A percentile compares a stretch with the other conserved stretches of the same genome.
phyloP scores from a whole-genome alignment of 2,113 vertebrate species.

The Odobenus rosmarus region DNA sequence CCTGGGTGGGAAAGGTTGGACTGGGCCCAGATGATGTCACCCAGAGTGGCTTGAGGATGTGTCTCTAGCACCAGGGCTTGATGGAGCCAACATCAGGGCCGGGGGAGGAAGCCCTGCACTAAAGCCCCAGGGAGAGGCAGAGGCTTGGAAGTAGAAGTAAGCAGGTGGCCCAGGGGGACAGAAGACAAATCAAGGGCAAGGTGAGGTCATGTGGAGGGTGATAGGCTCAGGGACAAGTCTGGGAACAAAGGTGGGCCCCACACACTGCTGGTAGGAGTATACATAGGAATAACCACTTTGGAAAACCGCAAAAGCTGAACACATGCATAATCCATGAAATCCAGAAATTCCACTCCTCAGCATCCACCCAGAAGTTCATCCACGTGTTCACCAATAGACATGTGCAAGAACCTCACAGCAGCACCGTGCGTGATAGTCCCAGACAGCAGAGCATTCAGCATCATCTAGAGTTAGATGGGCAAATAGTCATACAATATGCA shows the following conservation, averaged over 20 bases:
- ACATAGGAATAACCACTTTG: not conserved
- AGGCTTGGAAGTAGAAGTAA: not conserved
- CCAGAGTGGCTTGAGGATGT: not conserved
- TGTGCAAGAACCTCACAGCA: not conserved
- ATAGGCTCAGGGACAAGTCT: not conserved
- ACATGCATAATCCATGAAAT: not conserved
- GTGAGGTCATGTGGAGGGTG: not conserved
- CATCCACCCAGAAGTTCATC: not conserved
- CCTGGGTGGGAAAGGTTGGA: not conserved
- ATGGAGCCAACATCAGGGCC: not conserved
- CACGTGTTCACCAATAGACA: not conserved
- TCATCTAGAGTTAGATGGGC: not conserved
- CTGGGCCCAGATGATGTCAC: not conserved
- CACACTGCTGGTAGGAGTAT: not conserved
- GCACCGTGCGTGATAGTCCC: fast-evolving
- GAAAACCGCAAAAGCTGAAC: not conserved
- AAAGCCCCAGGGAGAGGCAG: not conserved
- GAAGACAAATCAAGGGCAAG: not conserved
- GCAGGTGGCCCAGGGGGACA: not conserved
- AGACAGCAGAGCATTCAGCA: not conserved
- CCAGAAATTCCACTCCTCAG: not conserved
- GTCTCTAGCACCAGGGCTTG: not conserved
- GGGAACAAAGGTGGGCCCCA: not conserved
- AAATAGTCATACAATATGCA: not conserved
- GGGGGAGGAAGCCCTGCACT: not conserved